These are phyloP conservation scores for Eumacrocentrus americanus DNA, from an alignment of 2,888 invertebrate genomes.

Conservation along the genomic window DNA sequence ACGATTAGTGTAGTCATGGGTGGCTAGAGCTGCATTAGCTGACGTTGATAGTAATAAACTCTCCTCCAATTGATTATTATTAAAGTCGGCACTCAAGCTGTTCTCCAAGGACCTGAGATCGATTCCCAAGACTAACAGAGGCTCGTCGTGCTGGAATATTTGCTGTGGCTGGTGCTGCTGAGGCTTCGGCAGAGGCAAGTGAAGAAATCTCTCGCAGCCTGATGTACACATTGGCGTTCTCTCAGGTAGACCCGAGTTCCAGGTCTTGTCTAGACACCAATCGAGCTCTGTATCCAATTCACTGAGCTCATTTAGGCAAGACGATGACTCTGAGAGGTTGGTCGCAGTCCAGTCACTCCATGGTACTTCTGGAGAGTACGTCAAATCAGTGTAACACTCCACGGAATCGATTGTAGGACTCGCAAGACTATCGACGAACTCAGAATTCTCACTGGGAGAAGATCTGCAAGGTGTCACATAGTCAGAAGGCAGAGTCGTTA, in stretches of 20 bases:
- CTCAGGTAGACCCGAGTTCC: slow-evolving; percentile 62
- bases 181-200: slow-evolving; percentile 51
- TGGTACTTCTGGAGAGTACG: slow-evolving; percentile 48
- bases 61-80: slow-evolving; percentile 54
- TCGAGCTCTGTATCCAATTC: slow-evolving; percentile 56
- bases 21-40: slow-evolving; percentile 58
- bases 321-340: slow-evolving; percentile 45
- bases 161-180: slow-evolving; percentile 60
- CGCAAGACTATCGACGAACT: slow-evolving; percentile 26
- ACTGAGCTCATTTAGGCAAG: slow-evolving; percentile 51
- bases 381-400: slow-evolving; percentile 54
- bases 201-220: slow-evolving; percentile 64
- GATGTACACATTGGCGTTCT: slow-evolving; percentile 67
- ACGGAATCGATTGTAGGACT: slow-evolving; percentile 33
- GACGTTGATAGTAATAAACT: slow-evolving; percentile 44
- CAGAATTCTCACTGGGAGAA: slow-evolving; percentile 29
- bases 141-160: slow-evolving; percentile 53
- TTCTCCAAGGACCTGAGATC: slow-evolving; percentile 57
- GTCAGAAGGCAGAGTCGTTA: slow-evolving; percentile 41
- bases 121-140: slow-evolving; percentile 59
- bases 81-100: slow-evolving; percentile 49
- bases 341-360: slow-evolving; percentile 56
- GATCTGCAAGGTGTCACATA: slow-evolving; percentile 51
- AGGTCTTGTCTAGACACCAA: slow-evolving; percentile 58
- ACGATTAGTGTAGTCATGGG: slow-evolving; percentile 60